These are phyloP conservation scores for Atta colombica DNA, from an alignment of 1,140 invertebrate species.

Conservation along the genomic window DNA sequence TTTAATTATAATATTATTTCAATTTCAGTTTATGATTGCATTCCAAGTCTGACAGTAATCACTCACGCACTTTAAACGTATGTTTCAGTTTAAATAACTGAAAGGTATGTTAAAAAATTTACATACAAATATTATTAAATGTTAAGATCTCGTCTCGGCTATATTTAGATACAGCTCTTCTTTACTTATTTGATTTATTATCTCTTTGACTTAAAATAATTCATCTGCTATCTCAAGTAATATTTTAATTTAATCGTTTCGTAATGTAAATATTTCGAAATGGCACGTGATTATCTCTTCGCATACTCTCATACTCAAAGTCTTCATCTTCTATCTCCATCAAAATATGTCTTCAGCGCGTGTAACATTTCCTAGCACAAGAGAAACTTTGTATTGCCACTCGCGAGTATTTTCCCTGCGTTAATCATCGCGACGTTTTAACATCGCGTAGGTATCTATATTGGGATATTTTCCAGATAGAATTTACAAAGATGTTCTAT, in stretches of 20 bases:
- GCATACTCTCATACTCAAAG: background rate
- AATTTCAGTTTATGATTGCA: no score
- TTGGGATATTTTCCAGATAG: slow-evolving; percentile 1
- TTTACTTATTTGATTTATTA: no score
- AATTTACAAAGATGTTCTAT: slow-evolving; percentile 6
- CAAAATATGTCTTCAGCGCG: background rate
- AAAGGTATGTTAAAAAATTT: no score
- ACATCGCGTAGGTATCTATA: background rate
- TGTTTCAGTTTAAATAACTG: no score
- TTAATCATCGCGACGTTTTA: background rate
- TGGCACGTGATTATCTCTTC: background rate
- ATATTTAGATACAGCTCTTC: no score
- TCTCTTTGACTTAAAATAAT: background rate
- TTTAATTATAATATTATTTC: background rate
- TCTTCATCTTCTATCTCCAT: background rate
- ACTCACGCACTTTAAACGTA: no score
- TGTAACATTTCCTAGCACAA: background rate
- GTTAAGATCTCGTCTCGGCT: no score
- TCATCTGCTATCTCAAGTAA: background rate
- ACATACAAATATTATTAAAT: no score
- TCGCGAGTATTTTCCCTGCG: background rate
- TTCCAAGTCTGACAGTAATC: no score
- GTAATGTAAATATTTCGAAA: background rate
- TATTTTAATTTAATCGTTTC: background rate
- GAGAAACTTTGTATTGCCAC: background rate